Base-by-base conservation (phyloP, 2,113 vertebrate genomes). In the Tautogolabrus adspersus region DNA sequence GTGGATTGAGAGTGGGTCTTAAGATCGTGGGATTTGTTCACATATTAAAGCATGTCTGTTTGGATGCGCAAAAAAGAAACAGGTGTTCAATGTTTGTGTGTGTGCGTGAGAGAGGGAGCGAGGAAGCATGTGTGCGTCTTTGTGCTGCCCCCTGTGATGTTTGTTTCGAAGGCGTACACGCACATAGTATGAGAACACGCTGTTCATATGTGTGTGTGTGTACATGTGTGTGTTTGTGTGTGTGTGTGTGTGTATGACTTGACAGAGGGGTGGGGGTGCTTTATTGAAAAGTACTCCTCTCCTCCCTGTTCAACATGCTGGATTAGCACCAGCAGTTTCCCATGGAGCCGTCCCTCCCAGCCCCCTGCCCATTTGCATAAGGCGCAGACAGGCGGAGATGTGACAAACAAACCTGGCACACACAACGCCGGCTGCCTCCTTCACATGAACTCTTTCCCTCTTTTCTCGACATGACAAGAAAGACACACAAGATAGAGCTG, bases 251-350 rank as follows among this genome's bases (percentile, higher is more conserved):
- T 85, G 85, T 84, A 72, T 88, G 89, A 85, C 77, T 90, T 87
- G 82, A 87, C 75, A 83, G 89, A 81, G 87, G 82, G 74, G 81
- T 75, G 80, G 88, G 87, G 87, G 87, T 77, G 86, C 81, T 88
- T 90, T 83, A 91, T 88, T 95, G 93, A 94, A 93, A 93, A 90
- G 91, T 92, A 75, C 87, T 91, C 87, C 79, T 93, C 89, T 92
- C 88, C 92, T 93, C 90, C 88, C 93, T 92, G 91, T 94, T 92
- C 91, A 93, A 94, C 93, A 92, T 93, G 87, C 90, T 93, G 93
- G 94, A 95, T 95, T 95, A 94, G 91, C 92, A 93, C 90, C 91
- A 93, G 91, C 91, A 94, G 91, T 94, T 95, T 95, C 94, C 94
- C 94, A 95, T 94, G 94, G 92, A 91, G 88, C 84, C 56, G 85